Evolutionary conservation across 2,797 vertebrate species (phyloP).

Genomic region (Schizothorax lantsangensis): DNA sequence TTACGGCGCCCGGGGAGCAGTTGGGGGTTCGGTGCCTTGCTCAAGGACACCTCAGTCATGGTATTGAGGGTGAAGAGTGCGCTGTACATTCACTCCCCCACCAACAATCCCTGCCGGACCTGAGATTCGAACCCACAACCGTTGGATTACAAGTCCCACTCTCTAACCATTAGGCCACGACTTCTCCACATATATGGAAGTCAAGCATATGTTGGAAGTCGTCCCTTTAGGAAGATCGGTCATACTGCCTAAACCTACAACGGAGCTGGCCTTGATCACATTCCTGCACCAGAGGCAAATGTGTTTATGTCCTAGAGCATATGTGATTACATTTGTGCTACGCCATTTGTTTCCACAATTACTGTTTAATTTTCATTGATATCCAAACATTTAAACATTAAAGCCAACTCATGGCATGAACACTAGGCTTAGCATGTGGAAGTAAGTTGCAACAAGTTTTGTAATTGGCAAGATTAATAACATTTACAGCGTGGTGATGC

Average conservation of each 20-base stretch:
- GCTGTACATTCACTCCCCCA: no score
- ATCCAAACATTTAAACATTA: conserved; percentile 78
- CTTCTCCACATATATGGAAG: no score
- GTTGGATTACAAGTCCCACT: no score
- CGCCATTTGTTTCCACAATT: conserved; percentile 60
- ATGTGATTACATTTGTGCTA: conserved; percentile 41
- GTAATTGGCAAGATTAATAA: conserved; percentile 84
- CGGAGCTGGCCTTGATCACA: not conserved
- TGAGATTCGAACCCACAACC: no score
- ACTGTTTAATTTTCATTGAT: conserved; percentile 67
- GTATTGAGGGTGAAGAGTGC: no score
- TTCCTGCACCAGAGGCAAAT: not conserved
- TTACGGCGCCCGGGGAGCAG: no score
- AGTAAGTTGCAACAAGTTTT: conserved; percentile 79
- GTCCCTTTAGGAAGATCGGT: conserved; percentile 2
- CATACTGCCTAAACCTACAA: not conserved
- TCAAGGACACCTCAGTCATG: no score
- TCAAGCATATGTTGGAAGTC: conserved; percentile 32
- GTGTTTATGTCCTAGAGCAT: conserved; percentile 30
- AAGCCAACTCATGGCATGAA: conserved; percentile 69
- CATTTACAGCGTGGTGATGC: conserved; percentile 81
- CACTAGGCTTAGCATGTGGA: conserved; percentile 76
- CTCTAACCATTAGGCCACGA: no score
- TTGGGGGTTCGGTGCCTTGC: no score
- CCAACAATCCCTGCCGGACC: no score